Base-by-base conservation (phyloP, 1,140 invertebrate species). In the Lordiphosa stackelbergi region DNA sequence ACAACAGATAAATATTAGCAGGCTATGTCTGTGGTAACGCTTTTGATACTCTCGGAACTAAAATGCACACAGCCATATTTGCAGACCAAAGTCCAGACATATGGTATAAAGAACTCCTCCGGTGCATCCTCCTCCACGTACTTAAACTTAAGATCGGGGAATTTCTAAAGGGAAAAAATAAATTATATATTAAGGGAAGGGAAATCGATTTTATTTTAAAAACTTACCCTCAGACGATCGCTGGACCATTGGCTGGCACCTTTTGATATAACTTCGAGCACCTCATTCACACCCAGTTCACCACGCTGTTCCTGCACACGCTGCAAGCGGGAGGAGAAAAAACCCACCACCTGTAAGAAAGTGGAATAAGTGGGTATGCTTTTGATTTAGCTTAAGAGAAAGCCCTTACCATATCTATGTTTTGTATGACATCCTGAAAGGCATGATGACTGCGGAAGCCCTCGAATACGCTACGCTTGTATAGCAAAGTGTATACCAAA, bases 101-200 rank as follows among this genome's bases (percentile, higher is more conserved):
- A 99, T 6, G 98, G 98, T 77, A 99, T 97, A 89, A 99, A 99
- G 90, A 99, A 99, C 84, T 99, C 97, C 88, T 99, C 97, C 0
- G 98, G 98, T 58, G 96, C 94, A 60, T 99, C 97, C 89, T 99
- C 98, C 90, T 99, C 98, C 0, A 99, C 97, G 86, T 99, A 99
- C 70, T 97, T 96, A 89, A 99, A 99, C 88, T 98, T 99, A 40
- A 99, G 88, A 75, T 99, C 98, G 1, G 98, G 97, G 88, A 99
- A 99, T 94, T 98, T 98, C 95, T 98, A 88, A n/a, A n/a, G n/a
- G 16, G 16, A 16, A 16, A 16, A 16, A 16, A 2, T 16, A 16
- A 16, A 16, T 1, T 16, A 16, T 1, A 16, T 1, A 16, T 16
- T 16, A 16, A 16, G 16, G 16, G 16, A 16, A 16, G n/a, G n/a